Conservation (phyloP, 1,140 invertebrate genomes). For the Pararge aegeria region DNA sequence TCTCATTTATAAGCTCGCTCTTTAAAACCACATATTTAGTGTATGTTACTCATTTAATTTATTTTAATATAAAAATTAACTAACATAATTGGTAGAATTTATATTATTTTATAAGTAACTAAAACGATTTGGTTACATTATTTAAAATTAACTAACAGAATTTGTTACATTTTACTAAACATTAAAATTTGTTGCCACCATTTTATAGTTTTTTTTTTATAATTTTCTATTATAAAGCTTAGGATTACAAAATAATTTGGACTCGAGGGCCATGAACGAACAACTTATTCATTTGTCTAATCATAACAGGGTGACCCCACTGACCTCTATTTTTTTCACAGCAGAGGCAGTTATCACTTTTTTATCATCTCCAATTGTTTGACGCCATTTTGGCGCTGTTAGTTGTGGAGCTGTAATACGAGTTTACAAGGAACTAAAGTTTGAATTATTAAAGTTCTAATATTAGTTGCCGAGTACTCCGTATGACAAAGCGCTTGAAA, state of each 20-base stretch:
- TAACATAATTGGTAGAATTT: not conserved
- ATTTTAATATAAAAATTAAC: not conserved
- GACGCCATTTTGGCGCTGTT: too few relatives aligned
- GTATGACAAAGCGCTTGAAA: too few relatives aligned
- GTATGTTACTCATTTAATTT: not conserved
- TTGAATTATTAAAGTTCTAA: too few relatives aligned
- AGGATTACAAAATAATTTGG: too few relatives aligned
- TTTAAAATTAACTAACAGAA: not conserved
- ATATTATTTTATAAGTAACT: not conserved
- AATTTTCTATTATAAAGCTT: not conserved
- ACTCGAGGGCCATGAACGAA: not conserved
- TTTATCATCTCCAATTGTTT: too few relatives aligned
- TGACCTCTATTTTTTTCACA: too few relatives aligned
- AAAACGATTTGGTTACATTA: not conserved
- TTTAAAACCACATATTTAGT: not conserved
- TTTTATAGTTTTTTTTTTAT: not conserved
- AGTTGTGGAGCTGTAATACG: too few relatives aligned
- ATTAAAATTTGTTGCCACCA: not conserved
- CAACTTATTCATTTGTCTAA: too few relatives aligned
- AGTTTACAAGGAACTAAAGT: too few relatives aligned
- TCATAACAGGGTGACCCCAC: too few relatives aligned
- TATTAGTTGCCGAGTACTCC: too few relatives aligned
- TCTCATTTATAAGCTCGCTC: constrained; percentile 4
- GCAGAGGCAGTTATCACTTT: too few relatives aligned
- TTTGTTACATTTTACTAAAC: not conserved